Base-by-base conservation (phyloP, 2,113 vertebrate species). In the Grammomys dolichurus region DNA sequence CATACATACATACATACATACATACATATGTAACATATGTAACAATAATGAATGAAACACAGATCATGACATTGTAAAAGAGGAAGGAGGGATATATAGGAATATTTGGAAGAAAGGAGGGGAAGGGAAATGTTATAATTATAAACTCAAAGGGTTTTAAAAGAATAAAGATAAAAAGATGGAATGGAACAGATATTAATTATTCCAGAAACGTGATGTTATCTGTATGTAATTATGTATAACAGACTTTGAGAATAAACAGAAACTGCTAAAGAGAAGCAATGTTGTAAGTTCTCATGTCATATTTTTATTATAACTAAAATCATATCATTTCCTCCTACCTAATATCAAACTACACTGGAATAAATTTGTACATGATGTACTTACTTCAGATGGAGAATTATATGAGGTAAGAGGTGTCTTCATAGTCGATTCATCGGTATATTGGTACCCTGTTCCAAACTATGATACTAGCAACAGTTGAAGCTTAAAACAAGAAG, bases 361-460 rank as follows among this genome's bases (percentile, higher is more conserved):
- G 22, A 72, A n/a, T 33, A 43, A 28, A 36, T 36, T 70, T 70
- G 14, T 36, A 36, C 6, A 17, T 70, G 69, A 70, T 36, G 5
- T 36, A 70, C 14, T 14, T 75, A 24, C 72, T 75, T 24, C 40
- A 43, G 20, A 43, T 43, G 11, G 19, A 22, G 40, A 75, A n/a
- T 5, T 31, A 28, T 46, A 48, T 48, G 60, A 77, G 40, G 5
- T 5, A 48, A 58, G 11, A 17, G 2, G 6, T 43, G 43, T 2
- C 31, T 80, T 8, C 1, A 3, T 20, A 3, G 26, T 22, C 31
- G 8, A 17, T 20, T 54, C 0, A n/a, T 13, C 22, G 28, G 11
- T 17, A 1, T 9, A 51, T 54, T 26, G 81, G 4, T 1, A n/a
- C 4, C 20, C 7, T 72, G 3, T 3, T 3, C 2, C 4, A 46